Evolutionary conservation across 2,797 vertebrate species (phyloP), one percentile per base, ranked within the genome.

Genomic region (Helicolenus hilgendorfi): DNA sequence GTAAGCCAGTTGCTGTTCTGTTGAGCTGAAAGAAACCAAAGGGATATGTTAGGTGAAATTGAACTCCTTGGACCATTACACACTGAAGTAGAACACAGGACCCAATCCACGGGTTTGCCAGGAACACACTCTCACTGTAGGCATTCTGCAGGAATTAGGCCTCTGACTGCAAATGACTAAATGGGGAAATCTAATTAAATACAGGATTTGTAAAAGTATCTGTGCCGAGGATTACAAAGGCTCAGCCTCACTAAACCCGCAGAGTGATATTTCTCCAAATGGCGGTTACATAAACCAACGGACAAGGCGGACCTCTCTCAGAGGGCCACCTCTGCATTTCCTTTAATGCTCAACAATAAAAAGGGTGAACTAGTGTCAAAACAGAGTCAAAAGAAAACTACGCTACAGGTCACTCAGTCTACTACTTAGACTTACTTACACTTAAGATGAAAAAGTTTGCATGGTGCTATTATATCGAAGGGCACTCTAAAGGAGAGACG

Each of bases 151-250:
- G 91, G 95, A 96, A 95, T 96, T 94, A 97, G 92, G 89, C 91
- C 91, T 91, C 87, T 91, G 85, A 91, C 90, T 92, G 91, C 93
- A 94, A 95, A 96, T 89, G 86, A 92, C 93, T 95, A 95, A 95
- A 96, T 91, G 89, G 84, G 90, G 85, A 96, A 97, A 96, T 96
- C 93, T 95, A 96, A 97, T 97, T 97, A 97, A 97, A 97, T 95
- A 94, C 86, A 94, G 95, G 96, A 97, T 96, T 97, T 97, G 94
- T 93, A 95, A 95, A 96, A 96, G 96, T 96, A 96, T 96, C 95
- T 92, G 89, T 88, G 92, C 87, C 60, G 91, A 92, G 96, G 97
- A 97, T 97, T 97, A 97, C 92, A 94, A 94, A 92, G 95, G 93
- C 94, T 97, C 90, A 96, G 92, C 89, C 70, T 81, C 55, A 45